Evolutionary conservation across 2,113 vertebrate genomes (phyloP), one percentile per base, ranked within the genome.

Genomic region (Plecotus auritus): DNA sequence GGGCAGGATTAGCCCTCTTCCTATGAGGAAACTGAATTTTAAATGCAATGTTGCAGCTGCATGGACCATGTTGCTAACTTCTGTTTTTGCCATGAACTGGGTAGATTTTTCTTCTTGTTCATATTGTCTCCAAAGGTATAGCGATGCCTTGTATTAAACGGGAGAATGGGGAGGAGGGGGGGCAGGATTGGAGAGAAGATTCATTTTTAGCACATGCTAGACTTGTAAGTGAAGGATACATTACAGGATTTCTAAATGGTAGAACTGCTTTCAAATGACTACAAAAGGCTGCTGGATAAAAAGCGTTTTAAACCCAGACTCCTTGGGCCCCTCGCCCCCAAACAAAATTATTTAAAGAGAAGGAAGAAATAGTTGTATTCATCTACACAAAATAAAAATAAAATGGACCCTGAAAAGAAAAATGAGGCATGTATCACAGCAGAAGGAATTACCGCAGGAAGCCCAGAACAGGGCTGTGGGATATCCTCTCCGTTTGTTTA

Each of bases 1-100:
- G 99, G 99, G 99, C 99, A 99, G 99, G 99, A 99, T 99, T 99
- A 99, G 99, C 99, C 99, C 99, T 99, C 99, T 99, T 99, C 99
- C 99, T 99, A 99, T 98, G 99, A 99, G 99, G 99, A 99, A 99
- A 99, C 99, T 99, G 99, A 99, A 99, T 99, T 99, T 99, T 99
- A 99, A 99, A 99, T 99, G 99, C 97, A 98, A 69, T 86, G 98
- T 97, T 98, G 98, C 98, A 99, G 98, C 98, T 99, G 98, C 98
- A 98, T 97, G 98, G 98, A 97, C 98, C 97, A 77, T 70, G 98
- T 97, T 98, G 98, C 98, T 98, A 98, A 99, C 98, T 99, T 99
- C 98, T 98, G 98, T 17, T 88, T 98, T 98, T 98, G 97, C 97
- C 98, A 93, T 97, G 95, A 97, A 98, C 97, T 95, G 97, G 96